Evolutionary conservation across 2,113 vertebrate species (phyloP).

Genomic region (Ictalurus punctatus): DNA sequence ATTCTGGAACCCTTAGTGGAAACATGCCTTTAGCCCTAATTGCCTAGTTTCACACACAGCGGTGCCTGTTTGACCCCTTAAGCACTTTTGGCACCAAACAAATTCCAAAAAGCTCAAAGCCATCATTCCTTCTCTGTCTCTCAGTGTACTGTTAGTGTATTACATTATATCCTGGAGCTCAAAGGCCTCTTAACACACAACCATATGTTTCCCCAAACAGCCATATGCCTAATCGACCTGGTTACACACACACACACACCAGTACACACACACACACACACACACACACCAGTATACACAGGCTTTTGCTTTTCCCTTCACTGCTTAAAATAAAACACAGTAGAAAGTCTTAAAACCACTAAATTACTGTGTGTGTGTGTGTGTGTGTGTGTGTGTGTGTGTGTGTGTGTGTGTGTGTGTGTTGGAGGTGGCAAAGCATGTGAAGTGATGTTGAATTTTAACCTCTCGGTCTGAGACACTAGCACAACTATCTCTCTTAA

Average conservation of each 20-base stretch:
- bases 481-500: neutral
- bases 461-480: neutral
- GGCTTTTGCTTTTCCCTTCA: neutral
- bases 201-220: neutral
- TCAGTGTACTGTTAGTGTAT: neutral
- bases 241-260: neutral
- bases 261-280: neutral
- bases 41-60: neutral
- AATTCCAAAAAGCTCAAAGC: conserved; percentile 2
- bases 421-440: neutral
- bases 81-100: neutral
- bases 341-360: neutral
- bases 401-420: too few species aligned
- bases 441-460: neutral
- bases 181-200: conserved; percentile 2
- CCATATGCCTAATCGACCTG: conserved; percentile 10
- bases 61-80: neutral
- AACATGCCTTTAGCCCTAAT: neutral
- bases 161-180: neutral
- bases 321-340: neutral
- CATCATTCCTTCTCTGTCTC: neutral
- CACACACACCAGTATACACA: neutral
- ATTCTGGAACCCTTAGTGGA: neutral
- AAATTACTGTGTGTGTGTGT: neutral
- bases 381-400: neutral